These are phyloP conservation scores for Acinonyx jubatus DNA, from an alignment of 2,113 vertebrate genomes.

Conservation along the genomic window DNA sequence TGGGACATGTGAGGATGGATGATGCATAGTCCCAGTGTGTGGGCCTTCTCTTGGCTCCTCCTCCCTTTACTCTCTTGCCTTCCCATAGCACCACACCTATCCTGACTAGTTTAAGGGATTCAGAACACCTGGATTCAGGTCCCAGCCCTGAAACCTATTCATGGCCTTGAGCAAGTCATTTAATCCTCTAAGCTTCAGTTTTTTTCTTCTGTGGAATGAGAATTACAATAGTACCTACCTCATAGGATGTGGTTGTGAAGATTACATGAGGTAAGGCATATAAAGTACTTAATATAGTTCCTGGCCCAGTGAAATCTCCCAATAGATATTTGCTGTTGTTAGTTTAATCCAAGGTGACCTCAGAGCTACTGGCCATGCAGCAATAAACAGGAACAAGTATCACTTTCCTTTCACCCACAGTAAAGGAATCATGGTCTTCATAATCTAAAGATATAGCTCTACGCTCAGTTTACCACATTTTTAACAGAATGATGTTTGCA, in stretches of 20 bases:
- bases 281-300: neutral
- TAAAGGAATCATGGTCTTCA: neutral
- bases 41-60: neutral
- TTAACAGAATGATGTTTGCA: neutral
- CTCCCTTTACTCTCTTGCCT: neutral
- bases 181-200: neutral
- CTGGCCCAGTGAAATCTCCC: neutral
- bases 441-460: neutral
- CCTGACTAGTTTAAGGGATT: neutral
- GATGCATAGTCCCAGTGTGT: neutral
- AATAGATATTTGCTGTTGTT: conserved; percentile 32
- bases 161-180: neutral
- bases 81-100: neutral
- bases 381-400: conserved; percentile 20
- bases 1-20: neutral
- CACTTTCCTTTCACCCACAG: neutral
- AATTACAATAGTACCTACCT: conserved; percentile 16
- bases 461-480: neutral
- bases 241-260: neutral
- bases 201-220: neutral
- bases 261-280: neutral
- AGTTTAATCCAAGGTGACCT: conserved; percentile 49
- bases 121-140: neutral
- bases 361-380: neutral
- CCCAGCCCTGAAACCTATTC: neutral